A percentile compares a stretch with the other conserved stretches of the same genome.
Evolutionary conservation across 2,113 vertebrate genomes (phyloP).

Genomic region (Eudorcas thomsonii): DNA sequence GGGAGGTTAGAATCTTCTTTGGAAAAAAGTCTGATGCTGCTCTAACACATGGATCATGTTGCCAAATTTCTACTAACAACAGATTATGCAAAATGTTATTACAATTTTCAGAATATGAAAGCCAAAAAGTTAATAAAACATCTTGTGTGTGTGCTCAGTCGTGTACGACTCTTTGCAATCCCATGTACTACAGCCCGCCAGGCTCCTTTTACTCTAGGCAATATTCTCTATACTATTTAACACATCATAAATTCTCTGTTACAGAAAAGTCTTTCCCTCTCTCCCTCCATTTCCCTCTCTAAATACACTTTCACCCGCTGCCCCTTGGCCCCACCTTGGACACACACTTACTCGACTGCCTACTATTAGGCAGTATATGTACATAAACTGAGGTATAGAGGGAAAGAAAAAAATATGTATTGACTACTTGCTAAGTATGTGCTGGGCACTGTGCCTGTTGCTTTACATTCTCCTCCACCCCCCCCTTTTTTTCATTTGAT

Average conservation of each 20-base stretch:
- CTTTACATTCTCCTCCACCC: neutral
- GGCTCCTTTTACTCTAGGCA: neutral
- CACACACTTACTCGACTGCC: neutral
- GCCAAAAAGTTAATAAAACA: neutral
- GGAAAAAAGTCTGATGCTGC: neutral
- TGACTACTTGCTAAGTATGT: neutral
- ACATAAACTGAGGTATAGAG: neutral
- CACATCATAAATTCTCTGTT: neutral
- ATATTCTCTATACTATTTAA: neutral
- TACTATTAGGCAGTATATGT: neutral
- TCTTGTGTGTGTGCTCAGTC: neutral
- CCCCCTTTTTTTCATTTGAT: neutral
- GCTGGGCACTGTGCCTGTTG: neutral
- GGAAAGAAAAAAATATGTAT: neutral
- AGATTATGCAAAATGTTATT: neutral
- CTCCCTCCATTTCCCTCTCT: neutral
- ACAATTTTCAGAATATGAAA: neutral
- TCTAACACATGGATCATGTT: neutral
- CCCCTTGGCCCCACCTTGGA: neutral
- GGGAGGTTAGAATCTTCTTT: constrained; percentile 3
- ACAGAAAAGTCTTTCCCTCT: neutral
- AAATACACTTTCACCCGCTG: neutral
- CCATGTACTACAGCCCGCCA: neutral
- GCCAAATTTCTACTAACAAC: neutral
- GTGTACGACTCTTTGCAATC: neutral